Conservation (phyloP, 2,113 vertebrate genomes). For the Cyanoramphus novaezelandiae region DNA sequence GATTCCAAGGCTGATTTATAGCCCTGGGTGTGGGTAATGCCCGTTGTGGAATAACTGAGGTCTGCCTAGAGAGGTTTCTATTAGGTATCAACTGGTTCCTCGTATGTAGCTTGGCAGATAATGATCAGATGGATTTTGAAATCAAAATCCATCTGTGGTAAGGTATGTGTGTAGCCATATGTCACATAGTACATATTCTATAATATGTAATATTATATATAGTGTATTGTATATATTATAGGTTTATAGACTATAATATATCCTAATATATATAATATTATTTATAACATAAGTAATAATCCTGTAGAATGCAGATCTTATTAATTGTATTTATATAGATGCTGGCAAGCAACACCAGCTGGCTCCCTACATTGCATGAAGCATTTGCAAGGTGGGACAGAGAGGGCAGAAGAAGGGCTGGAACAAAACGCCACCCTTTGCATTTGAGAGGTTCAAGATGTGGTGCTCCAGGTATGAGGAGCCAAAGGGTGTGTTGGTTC, state of each 20-base stretch:
- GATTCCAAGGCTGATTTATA: neutral
- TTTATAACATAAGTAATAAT: neutral
- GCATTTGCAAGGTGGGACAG: neutral
- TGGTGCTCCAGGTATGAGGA: neutral
- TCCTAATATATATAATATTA: slow-evolving; percentile 7
- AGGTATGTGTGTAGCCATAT: neutral
- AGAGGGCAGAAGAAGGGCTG: neutral
- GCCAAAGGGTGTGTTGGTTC: slow-evolving; percentile 21
- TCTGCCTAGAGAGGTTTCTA: neutral
- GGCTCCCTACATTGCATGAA: neutral
- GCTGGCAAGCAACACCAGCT: neutral
- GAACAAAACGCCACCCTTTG: slow-evolving; percentile 38
- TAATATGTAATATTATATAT: neutral
- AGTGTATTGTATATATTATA: neutral
- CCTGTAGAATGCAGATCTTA: neutral
- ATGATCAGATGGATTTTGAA: neutral
- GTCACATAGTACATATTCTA: neutral
- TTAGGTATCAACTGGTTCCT: slow-evolving; percentile 13
- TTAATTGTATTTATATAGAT: neutral
- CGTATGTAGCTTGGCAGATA: neutral
- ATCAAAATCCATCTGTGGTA: slow-evolving; percentile 12
- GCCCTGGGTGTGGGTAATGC: rapidly evolving
- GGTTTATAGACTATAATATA: neutral
- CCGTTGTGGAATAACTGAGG: neutral
- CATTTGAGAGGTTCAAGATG: neutral